Evolutionary conservation across 2,113 vertebrate genomes (phyloP).

Genomic region (Picathartes gymnocephalus): DNA sequence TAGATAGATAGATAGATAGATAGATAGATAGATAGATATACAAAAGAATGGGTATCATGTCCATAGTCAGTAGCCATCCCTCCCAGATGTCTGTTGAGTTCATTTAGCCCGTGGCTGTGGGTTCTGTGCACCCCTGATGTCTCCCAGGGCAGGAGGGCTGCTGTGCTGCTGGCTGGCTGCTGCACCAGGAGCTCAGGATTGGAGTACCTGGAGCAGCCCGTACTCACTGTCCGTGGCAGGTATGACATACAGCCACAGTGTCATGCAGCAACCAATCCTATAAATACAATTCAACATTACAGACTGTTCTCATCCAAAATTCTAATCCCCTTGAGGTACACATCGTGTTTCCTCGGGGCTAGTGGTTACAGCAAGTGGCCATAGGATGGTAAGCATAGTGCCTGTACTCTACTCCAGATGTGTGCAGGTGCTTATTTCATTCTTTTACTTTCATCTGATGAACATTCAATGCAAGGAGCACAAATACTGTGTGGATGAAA

Average conservation of each 20-base stretch:
- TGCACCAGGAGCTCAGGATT: background rate
- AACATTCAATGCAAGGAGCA: background rate
- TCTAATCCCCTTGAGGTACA: background rate
- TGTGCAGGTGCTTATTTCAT: background rate
- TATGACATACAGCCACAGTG: background rate
- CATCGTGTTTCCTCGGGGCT: fast-evolving
- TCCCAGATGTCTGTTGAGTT: background rate
- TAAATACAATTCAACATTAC: background rate
- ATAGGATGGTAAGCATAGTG: fast-evolving
- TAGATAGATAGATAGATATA: fast-evolving
- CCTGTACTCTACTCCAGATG: background rate
- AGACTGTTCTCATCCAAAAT: background rate
- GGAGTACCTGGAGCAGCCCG: background rate
- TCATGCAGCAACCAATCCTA: background rate
- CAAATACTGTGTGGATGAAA: background rate
- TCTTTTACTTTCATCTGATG: background rate
- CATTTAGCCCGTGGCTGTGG: background rate
- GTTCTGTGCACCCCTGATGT: background rate
- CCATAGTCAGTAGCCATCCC: fast-evolving
- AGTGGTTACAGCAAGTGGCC: background rate
- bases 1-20: background rate
- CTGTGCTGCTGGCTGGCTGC: background rate
- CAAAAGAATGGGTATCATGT: background rate
- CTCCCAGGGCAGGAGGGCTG: background rate
- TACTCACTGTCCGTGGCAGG: background rate